Evolutionary conservation across 2,888 invertebrate genomes (phyloP), one percentile per base, ranked within the genome.

Genomic region (Bugulina stolonifera): DNA sequence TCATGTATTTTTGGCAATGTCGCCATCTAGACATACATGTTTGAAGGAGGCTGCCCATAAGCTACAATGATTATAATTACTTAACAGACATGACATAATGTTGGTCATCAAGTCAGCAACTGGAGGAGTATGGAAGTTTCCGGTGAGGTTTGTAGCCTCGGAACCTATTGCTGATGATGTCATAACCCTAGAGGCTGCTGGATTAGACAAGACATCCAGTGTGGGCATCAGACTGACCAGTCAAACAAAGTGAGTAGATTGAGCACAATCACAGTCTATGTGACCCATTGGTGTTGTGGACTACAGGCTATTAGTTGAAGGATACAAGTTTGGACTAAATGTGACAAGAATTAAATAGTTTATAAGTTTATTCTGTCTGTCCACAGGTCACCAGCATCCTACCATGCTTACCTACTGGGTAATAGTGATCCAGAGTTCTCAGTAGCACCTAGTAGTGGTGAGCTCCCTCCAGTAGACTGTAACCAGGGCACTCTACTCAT

Each of bases 91-190:
- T 73, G 76, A 78, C 73, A 81, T 78, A 22, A 77, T 81, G 43
- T 76, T 83, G 35, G 73, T 79, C 25, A 81, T 83, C 34, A 78
- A 78, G 58, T 79, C 80, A 54, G 77, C 80, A 5, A 76, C 80
- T 14, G 84, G 84, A 43, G 83, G 84, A 1, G 76, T 83, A 55
- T 84, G 84, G 83, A 78, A 78, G 74, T 84, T 82, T 75, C 83
- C 84, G 0, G 75, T 84, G 5, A 75, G 77, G n/a, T 82, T 84
- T 76, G 74, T 78, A 14, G 81, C 83, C 58, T 75, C 80, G 14
- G 83, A 83, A 69, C 81, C 83, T 2, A 81, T 79, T 2, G 79
- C 80, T 2, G 84, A 84, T 77, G 84, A 84, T 75, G 74, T 77
- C n/a, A 80, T 84, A 52, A 75, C 76, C 27, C 78, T 83, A 29